Evolutionary conservation across 2,888 invertebrate genomes (phyloP), one percentile per base, ranked within the genome.

Genomic region (Augiades crinisus): DNA sequence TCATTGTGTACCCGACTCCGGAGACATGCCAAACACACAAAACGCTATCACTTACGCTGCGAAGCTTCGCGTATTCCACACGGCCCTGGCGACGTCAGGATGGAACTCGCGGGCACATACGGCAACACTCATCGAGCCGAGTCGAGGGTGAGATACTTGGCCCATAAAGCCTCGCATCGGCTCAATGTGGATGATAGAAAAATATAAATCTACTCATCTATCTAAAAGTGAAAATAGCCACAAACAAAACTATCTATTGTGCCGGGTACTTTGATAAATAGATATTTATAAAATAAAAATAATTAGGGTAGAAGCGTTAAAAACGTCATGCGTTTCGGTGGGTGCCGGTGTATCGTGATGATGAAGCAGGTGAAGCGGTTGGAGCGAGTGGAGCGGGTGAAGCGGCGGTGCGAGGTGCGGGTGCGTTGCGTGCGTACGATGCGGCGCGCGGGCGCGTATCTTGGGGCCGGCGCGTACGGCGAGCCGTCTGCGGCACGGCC

Each of bases 1-100:
- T 95, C 96, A 96, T 97, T 92, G 97, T 97, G 95, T 97, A 97
- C 93, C 97, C 97, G 95, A 97, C 97, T 97, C 91, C 90, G 89
- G 87, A 89, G 89, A 88, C 90, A 90, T 90, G 90, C 80, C 89
- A 88, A 88, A 89, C 86, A 89, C 84, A 89, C 88, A 89, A 87
- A 88, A 89, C 82, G 88, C 87, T 88, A 86, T 89, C 87, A 89
- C 88, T 89, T 87, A 90, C 90, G 87, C 85, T 87, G 87, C 77
- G 81, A 78, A 80, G 77, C 73, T 76, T 76, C 78, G 77, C 75
- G 70, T 67, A 51, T 72, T 78, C 72, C 70, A 70, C 68, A 61
- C 70, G 71, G 67, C 71, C 40, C 12, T 68, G 47, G 59, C 68
- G 69, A 63, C 68, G 70, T 58, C 70, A 64, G 57, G 75, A 67